phyloP scores from a whole-genome alignment of 2,113 vertebrate genomes.

The Panthera uncia region DNA sequence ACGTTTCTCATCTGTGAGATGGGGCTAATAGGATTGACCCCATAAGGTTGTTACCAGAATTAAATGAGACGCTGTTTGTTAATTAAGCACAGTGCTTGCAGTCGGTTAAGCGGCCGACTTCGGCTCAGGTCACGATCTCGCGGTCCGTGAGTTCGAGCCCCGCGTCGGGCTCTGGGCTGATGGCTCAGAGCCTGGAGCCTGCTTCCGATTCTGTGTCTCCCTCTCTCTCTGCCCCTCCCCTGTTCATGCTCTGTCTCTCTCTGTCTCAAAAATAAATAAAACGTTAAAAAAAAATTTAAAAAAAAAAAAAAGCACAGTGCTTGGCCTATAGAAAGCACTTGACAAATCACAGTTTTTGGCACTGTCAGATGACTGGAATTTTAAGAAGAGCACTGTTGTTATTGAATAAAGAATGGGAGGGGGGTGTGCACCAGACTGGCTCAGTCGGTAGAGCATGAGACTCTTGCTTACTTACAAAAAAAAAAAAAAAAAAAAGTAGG shows the following conservation, averaged over 20 bases:
- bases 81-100: neutral
- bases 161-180: too few relatives aligned
- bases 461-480: neutral
- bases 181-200: too few relatives aligned
- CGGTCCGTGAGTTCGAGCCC: too few relatives aligned
- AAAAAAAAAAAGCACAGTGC: neutral
- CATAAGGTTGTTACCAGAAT: neutral
- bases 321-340: neutral
- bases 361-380: slow-evolving; percentile 23
- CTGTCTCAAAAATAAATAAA: too few relatives aligned
- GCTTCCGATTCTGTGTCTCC: too few relatives aligned
- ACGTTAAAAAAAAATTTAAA: too few relatives aligned
- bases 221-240: too few relatives aligned
- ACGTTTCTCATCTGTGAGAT: slow-evolving; percentile 30
- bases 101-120: too few relatives aligned
- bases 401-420: neutral
- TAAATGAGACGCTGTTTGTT: slow-evolving; percentile 21
- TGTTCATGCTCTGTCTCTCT: too few relatives aligned
- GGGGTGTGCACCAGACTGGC: neutral
- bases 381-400: neutral
- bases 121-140: too few relatives aligned
- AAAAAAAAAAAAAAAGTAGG: neutral
- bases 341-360: neutral
- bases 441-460: neutral
- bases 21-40: neutral